These are phyloP conservation scores for Ptilorrhoa leucosticta DNA, from an alignment of 2,113 vertebrate genomes.

Conservation along the genomic window DNA sequence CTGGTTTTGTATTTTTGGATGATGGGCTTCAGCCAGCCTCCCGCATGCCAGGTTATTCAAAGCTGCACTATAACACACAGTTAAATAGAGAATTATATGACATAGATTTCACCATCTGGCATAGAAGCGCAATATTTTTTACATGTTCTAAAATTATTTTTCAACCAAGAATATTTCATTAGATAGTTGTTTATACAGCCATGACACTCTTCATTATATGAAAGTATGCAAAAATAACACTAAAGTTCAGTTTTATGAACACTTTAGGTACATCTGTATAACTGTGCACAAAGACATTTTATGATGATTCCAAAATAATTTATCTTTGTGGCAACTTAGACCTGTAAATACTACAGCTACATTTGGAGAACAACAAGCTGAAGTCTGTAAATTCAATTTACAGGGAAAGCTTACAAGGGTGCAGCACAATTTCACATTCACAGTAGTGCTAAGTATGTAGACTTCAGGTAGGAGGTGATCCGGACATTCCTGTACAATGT, in stretches of 20 bases:
- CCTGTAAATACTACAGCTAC: background rate
- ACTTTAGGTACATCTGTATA: background rate
- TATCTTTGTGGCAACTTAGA: background rate
- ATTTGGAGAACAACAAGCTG: background rate
- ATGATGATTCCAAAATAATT: background rate
- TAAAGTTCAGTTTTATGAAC: background rate
- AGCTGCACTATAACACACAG: background rate
- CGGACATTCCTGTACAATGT: background rate
- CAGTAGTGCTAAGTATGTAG: background rate
- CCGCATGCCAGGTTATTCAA: background rate
- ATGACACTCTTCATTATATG: background rate
- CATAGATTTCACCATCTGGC: background rate
- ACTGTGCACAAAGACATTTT: background rate
- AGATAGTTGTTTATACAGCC: background rate
- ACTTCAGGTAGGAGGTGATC: background rate
- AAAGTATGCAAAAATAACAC: background rate
- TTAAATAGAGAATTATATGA: background rate
- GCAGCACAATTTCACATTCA: background rate
- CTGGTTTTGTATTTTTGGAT: background rate
- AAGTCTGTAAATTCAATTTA: background rate
- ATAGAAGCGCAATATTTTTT: background rate
- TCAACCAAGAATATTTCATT: background rate
- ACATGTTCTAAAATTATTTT: constrained; percentile 2
- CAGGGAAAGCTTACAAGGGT: background rate
- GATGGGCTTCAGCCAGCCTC: background rate